These are phyloP conservation scores for Psittacus erithacus DNA, from an alignment of 2,113 vertebrate genomes.

Conservation along the genomic window DNA sequence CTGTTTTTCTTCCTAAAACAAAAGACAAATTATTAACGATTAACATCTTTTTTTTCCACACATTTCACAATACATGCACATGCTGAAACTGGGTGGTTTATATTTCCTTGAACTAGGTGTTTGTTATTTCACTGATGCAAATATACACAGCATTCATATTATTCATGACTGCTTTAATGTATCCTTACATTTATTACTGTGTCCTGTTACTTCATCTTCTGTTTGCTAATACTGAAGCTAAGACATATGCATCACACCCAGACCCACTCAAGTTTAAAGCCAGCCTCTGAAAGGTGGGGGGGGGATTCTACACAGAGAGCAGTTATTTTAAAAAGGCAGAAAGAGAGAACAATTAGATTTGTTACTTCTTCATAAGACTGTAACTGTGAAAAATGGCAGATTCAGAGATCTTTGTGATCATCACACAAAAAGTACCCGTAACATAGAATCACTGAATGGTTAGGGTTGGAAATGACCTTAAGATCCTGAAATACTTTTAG, in stretches of 20 bases:
- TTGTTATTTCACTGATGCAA: background rate
- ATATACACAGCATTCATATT: background rate
- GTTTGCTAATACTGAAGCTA: background rate
- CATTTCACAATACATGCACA: background rate
- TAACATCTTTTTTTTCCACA: background rate
- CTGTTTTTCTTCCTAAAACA: conserved; percentile 83
- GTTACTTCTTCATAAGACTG: background rate
- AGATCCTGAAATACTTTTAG: background rate
- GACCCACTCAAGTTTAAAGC: background rate
- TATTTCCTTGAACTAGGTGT: background rate
- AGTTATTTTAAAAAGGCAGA: background rate
- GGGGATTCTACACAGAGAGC: background rate
- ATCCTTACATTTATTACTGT: background rate
- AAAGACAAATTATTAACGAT: background rate
- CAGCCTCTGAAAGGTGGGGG: background rate
- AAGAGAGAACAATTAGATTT: background rate
- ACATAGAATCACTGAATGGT: background rate
- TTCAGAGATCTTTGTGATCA: background rate
- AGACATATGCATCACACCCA: background rate
- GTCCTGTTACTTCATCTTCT: background rate
- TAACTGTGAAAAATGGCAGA: background rate
- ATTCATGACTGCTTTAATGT: background rate
- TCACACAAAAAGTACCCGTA: background rate
- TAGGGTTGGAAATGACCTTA: background rate
- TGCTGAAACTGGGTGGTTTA: background rate